phyloP scores from a whole-genome alignment of 2,113 vertebrate species.

The Psilopogon haemacephalus region DNA sequence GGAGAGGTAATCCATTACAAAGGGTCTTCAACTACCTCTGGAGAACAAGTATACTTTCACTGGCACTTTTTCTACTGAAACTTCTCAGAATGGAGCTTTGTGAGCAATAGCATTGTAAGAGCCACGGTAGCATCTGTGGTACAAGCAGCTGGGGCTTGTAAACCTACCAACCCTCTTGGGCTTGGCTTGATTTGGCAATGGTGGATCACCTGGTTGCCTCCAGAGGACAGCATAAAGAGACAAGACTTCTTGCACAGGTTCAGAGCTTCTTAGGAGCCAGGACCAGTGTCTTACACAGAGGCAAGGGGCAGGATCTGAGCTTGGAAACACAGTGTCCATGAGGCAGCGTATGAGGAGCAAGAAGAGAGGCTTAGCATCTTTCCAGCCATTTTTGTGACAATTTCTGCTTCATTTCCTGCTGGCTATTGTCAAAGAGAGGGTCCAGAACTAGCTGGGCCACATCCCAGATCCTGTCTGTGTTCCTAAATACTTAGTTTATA shows the following conservation, averaged over 20 bases:
- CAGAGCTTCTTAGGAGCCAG: not conserved
- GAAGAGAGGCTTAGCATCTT: not conserved
- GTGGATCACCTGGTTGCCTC: not conserved
- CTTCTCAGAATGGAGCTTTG: not conserved
- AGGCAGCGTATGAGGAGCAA: not conserved
- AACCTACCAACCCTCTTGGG: not conserved
- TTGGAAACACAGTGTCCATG: rapidly evolving
- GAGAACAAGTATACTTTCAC: not conserved
- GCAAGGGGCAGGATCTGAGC: not conserved
- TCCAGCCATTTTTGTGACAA: conserved; percentile 5
- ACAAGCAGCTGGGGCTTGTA: not conserved
- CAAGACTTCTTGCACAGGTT: not conserved
- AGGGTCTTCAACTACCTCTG: not conserved
- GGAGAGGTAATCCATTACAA: not conserved
- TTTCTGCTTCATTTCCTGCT: conserved; percentile 18
- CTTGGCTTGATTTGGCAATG: too few relatives aligned
- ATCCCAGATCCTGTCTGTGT: not conserved
- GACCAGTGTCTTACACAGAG: rapidly evolving
- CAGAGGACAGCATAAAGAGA: not conserved
- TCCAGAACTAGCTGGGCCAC: conserved; percentile 19
- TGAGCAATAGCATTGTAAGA: not conserved
- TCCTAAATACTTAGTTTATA: conserved; percentile 41
- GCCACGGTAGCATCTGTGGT: not conserved
- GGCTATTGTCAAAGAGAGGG: conserved; percentile 24
- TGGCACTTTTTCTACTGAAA: not conserved